Base-by-base conservation (phyloP, 2,888 invertebrate species). In the Brachyptera risi region DNA sequence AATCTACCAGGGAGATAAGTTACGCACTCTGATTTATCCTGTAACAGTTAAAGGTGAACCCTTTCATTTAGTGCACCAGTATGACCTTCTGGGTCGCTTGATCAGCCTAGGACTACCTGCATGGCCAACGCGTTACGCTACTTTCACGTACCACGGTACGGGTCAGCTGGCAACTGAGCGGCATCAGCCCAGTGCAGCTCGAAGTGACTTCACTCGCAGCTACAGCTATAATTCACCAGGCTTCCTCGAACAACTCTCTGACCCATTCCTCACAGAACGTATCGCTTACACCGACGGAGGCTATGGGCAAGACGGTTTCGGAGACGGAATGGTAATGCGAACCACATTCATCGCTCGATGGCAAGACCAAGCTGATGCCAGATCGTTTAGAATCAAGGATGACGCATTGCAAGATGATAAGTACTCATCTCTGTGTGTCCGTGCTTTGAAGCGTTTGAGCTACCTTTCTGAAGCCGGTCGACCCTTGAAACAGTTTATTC, bases 231-330 rank as follows among this genome's bases (percentile, higher is more conserved):
- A 19, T 21, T 17, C 44, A 9, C 44, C 44, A 2, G 67, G 68
- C 0, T 63, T 62, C 50, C 42, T 68, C 3, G 56, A 56, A 1
- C 35, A 56, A 31, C 57, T 68, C 1, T 2, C 40, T 13, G 68
- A 65, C 50, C 62, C 58, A 11, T 66, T 61, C 40, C 57, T 67
- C 9, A 27, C 56, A 1, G 59, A 67, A 59, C 51, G 47, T 3
- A 31, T 69, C 13, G 35, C 54, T 3, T 69, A 65, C 56, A 66
- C 62, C 1, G 37, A 59, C 1, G 60, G 47, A 4, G 66, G 67
- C 23, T 69, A 69, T 44, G 69, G 69, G 13, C 65, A 67, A 40
- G 7, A 9, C 21, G 68, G 51, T 42, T 60, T 49, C 62, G 68
- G 54, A 7, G 62, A 56, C 35, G 67, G 63, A 11, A 65, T 58